Percentiles rank a stretch among this genome's conserved stretches.
Conservation (phyloP, 2,113 vertebrate genomes). For the Todiramphus chloris region DNA sequence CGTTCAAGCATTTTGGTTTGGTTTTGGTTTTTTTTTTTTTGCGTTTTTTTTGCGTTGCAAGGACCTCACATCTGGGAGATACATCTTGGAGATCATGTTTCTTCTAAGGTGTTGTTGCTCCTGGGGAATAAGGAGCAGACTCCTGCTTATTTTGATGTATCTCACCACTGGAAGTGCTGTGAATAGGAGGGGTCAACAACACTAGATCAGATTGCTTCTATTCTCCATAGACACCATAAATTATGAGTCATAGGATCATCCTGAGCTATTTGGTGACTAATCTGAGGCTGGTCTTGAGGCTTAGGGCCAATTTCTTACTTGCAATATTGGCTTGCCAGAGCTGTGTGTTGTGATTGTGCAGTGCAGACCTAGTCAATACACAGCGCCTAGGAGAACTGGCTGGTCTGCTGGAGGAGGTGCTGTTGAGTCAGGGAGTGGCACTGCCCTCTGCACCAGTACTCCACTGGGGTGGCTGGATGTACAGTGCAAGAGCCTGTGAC, state of each 20-base stretch:
- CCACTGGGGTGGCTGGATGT: not conserved
- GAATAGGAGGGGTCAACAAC: not conserved
- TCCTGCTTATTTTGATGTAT: constrained; percentile 4
- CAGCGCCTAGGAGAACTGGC: not conserved
- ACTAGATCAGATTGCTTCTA: not conserved
- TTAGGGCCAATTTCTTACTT: not conserved
- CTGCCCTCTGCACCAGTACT: constrained; percentile 37
- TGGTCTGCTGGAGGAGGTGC: not conserved
- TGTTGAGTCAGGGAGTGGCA: constrained; percentile 27
- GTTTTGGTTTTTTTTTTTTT: not conserved
- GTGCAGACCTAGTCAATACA: not conserved
- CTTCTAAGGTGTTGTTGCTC: not conserved
- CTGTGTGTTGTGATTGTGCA: not conserved
- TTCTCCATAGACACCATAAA: not conserved
- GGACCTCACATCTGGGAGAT: not conserved
- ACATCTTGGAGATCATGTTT: not conserved
- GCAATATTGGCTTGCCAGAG: not conserved
- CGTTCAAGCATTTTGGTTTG: not conserved
- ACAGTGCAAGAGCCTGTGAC: not conserved
- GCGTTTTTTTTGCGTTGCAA: not conserved
- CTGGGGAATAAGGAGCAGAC: not conserved
- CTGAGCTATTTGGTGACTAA: constrained; percentile 38
- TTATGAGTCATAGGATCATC: constrained; percentile 22
- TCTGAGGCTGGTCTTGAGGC: constrained; percentile 5
- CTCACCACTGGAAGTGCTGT: not conserved